Evolutionary conservation across 2,888 invertebrate genomes (phyloP).

Genomic region (Acholoe squamosa): DNA sequence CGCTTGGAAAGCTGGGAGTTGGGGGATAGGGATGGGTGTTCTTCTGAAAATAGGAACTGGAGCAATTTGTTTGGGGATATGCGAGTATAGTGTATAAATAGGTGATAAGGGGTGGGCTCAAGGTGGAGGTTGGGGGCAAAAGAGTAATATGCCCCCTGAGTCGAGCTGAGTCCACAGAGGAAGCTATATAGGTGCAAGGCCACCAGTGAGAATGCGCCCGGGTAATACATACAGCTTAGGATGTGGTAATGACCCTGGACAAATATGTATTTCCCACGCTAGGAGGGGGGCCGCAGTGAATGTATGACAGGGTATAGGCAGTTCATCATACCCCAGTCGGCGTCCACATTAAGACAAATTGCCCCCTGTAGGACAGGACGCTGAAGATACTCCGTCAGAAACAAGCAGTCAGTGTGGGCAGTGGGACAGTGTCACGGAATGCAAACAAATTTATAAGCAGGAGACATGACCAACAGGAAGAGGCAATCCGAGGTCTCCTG

Average conservation of each 20-base stretch:
- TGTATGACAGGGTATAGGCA: conserved; percentile 11
- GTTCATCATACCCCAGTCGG: neutral
- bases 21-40: neutral
- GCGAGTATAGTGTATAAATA: neutral
- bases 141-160: neutral
- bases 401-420: neutral
- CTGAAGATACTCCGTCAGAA: neutral
- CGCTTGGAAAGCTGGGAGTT: neutral
- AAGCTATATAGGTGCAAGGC: neutral
- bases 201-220: neutral
- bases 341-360: conserved; percentile 7
- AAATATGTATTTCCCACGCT: conserved; percentile 41
- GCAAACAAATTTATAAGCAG: neutral
- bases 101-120: neutral
- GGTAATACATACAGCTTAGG: conserved; percentile 41
- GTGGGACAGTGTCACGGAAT: conserved; percentile 32
- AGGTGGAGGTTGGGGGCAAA: too few relatives aligned
- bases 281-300: neutral
- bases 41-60: neutral
- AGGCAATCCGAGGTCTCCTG: neutral
- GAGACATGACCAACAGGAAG: neutral
- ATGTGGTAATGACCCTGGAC: conserved; percentile 14
- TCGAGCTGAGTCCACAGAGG: too few relatives aligned
- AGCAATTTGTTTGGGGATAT: conserved; percentile 24
- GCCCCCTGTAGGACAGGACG: neutral